Evolutionary conservation across 2,888 invertebrate genomes (phyloP).

Genomic region (Vannuccia rotundouncinata): DNA sequence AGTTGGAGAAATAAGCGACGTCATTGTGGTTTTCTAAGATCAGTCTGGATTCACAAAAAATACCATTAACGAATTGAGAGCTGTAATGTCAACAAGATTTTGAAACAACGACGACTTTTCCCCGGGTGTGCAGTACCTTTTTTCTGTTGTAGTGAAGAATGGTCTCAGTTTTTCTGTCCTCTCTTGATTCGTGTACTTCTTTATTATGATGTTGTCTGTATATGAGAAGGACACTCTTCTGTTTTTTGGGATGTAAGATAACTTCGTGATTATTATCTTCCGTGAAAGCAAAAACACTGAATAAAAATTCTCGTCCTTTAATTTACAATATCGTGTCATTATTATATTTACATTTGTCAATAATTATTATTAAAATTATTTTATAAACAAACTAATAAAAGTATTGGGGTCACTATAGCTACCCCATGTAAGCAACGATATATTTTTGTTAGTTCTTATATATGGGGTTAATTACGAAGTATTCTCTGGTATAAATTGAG

Average conservation of each 20-base stretch:
- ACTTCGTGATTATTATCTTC: no score
- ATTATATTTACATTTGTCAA: no score
- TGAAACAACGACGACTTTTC: neutral
- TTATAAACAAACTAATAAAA: no score
- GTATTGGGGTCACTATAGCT: no score
- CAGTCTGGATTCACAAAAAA: neutral
- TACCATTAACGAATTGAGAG: neutral
- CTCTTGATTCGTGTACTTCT: neutral
- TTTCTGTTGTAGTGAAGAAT: slow-evolving; percentile 21
- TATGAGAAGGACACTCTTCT: neutral
- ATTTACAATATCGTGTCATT: no score
- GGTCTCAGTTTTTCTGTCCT: slow-evolving; percentile 3
- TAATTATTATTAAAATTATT: no score
- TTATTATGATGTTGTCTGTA: neutral
- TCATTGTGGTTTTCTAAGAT: neutral
- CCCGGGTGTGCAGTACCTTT: slow-evolving; percentile 8
- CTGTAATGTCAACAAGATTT: slow-evolving; percentile 25
- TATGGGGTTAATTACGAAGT: no score
- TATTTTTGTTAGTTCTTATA: no score
- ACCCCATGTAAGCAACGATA: no score
- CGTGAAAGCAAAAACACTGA: no score
- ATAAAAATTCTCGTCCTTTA: no score
- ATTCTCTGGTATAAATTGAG: no score
- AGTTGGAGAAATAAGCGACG: neutral
- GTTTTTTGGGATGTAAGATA: neutral